Base-by-base conservation (phyloP, 1,140 invertebrate species). In the Drosophila nigromelanica region DNA sequence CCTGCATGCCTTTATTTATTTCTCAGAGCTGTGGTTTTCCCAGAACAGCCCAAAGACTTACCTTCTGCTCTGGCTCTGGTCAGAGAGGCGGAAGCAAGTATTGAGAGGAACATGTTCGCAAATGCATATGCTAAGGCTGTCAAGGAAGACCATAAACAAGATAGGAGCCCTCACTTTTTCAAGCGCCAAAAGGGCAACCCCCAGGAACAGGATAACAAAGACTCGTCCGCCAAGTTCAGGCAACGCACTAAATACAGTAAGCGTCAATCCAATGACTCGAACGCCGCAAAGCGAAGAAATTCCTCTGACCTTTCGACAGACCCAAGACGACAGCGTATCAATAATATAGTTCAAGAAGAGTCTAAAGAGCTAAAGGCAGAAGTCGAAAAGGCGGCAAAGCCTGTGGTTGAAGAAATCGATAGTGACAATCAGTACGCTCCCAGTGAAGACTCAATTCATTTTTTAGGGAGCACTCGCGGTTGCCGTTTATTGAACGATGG, bases 371-470 rank as follows among this genome's bases (percentile, higher is more conserved):
- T 33, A 1, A 33, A 33, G 30, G 30, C 30, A 35, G 42, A 24
- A 15, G 66, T 56, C 7, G 42, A 64, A 51, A 59, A 39, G 10
- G 12, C 42, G 6, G 54, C 58, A 21, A 52, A 70, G 39, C 50
- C 35, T 33, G 56, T 42, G 11, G 42, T 50, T 30, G 67, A 56
- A 10, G 73, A 64, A 7, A 39, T 60, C 24, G 66, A 59, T 7
- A 47, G 24, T 15, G 51, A 68, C 8, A 37, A 35, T 6, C 56
- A 55, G 42, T 47, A 35, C 42, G 37, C 11, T 27, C 27, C 37
- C 12, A 55, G 54, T 1, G 33, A 55, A 3, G 42, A 68, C 47
- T 48, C 27, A 14, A 4, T 39, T 1, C 55, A 63, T 73, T 76
- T 59, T 76, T 73, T 73, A 73, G 58, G 50, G 42, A 47, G 30